A percentile compares a stretch with the other conserved stretches of the same genome.
phyloP scores from a whole-genome alignment of 1,140 invertebrate genomes.

The Bombus picipes region DNA sequence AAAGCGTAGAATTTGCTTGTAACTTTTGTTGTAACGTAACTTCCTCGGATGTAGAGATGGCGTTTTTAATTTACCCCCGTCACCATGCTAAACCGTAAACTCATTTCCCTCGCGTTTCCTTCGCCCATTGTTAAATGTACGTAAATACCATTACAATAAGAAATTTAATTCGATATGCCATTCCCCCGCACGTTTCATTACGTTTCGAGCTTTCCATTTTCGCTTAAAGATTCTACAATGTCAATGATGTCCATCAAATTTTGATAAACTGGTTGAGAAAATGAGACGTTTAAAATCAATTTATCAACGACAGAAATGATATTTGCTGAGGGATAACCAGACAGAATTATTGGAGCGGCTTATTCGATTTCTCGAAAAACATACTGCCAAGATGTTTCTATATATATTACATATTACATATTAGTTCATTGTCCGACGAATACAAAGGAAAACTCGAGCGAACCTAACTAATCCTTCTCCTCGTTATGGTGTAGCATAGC shows the following conservation, averaged over 20 bases:
- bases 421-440: not conserved
- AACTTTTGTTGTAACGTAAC: not conserved
- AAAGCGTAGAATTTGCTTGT: not conserved
- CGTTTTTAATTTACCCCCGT: constrained; percentile 22
- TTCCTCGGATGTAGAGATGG: no score
- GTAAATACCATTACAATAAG: not conserved
- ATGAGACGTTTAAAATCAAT: not conserved
- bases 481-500: not conserved
- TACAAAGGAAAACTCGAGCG: not conserved
- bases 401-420: no score
- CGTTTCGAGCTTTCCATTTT: not conserved
- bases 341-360: not conserved
- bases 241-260: not conserved
- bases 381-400: not conserved
- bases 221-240: not conserved
- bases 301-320: no score
- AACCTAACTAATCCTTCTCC: not conserved
- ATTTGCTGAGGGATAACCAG: not conserved
- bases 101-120: not conserved
- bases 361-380: not conserved
- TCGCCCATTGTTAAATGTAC: not conserved
- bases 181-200: not conserved
- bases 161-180: not conserved
- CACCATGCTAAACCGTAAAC: not conserved
- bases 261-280: no score